These are phyloP conservation scores for Leptodactylus fallax DNA, from an alignment of 2,797 vertebrate species.

Conservation along the genomic window DNA sequence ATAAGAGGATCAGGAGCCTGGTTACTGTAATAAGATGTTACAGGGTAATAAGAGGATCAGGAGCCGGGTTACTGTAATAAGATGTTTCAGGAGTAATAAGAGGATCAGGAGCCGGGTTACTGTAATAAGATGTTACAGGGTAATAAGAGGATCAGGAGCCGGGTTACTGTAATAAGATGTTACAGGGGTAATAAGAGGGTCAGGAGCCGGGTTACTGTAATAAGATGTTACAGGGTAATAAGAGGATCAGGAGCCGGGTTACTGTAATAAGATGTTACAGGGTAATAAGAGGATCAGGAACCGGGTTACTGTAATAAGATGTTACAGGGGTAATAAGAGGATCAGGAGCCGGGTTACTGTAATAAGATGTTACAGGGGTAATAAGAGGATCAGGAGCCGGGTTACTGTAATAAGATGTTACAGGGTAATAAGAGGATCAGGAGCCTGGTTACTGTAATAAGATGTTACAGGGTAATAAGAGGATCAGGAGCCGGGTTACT, in stretches of 20 bases:
- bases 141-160: background rate
- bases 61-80: background rate
- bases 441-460: background rate
- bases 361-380: background rate
- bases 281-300: background rate
- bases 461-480: background rate
- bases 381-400: background rate
- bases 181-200: background rate
- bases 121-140: background rate
- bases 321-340: background rate
- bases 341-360: background rate
- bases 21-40: background rate
- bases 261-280: background rate
- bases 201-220: background rate
- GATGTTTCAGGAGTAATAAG: background rate
- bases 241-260: background rate
- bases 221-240: background rate
- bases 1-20: background rate
- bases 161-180: background rate
- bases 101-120: background rate
- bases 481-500: background rate
- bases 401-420: background rate
- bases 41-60: background rate
- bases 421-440: background rate
- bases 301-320: background rate